These are phyloP conservation scores for Prorops nasuta DNA, from an alignment of 1,140 invertebrate genomes.

Conservation along the genomic window DNA sequence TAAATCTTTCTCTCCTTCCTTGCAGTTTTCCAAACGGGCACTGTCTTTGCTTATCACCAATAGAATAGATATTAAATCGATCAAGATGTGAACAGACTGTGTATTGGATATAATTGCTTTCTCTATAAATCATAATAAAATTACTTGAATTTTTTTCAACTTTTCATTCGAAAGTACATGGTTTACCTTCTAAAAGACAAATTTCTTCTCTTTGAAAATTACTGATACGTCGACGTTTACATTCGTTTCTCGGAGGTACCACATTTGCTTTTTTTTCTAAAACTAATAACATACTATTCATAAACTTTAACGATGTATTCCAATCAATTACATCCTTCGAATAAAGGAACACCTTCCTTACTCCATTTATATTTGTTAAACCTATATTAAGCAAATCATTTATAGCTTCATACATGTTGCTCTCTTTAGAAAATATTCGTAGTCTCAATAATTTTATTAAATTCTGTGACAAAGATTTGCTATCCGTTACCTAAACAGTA, in stretches of 20 bases:
- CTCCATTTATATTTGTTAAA: conserved; percentile 19
- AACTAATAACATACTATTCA: conserved; percentile 16
- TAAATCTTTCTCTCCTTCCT: neutral
- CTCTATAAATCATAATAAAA: too few relatives aligned
- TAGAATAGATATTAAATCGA: conserved; percentile 14
- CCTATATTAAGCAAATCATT: conserved; percentile 15
- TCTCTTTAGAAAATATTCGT: conserved; percentile 13
- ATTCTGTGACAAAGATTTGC: conserved; percentile 12
- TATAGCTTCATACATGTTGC: conserved; percentile 1
- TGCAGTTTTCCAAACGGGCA: conserved; percentile 1
- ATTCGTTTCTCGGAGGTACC: too few relatives aligned
- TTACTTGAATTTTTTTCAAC: too few relatives aligned
- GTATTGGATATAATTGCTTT: too few relatives aligned
- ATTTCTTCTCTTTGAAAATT: too few relatives aligned
- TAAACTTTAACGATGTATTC: conserved; percentile 6
- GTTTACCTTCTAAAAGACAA: too few relatives aligned
- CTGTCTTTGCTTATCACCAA: conserved; percentile 5
- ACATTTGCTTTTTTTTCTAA: conserved; percentile 17
- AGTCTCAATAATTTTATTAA: conserved; percentile 19
- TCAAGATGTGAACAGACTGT: conserved; percentile 6
- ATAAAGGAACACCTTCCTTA: conserved; percentile 23
- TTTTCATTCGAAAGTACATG: too few relatives aligned
- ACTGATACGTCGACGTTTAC: too few relatives aligned
- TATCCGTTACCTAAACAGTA: conserved; percentile 14
- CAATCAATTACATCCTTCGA: conserved; percentile 14